Conservation (phyloP, 1,140 invertebrate species). For the Eriosoma lanigerum region DNA sequence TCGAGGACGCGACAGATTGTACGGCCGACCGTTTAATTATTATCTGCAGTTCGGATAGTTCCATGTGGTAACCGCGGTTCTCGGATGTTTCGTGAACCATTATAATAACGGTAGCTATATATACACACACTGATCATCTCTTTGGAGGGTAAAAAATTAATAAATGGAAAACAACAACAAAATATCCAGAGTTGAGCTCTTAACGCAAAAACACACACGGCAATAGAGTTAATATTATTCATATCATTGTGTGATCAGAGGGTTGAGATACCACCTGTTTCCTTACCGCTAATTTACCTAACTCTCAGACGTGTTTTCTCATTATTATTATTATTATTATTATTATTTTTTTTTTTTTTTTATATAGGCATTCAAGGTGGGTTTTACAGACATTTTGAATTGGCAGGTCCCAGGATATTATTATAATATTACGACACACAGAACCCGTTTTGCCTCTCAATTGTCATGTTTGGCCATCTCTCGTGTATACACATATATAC, state of each 20-base stretch:
- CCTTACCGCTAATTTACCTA: constrained; percentile 47
- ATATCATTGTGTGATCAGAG: constrained; percentile 10
- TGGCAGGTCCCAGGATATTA: constrained; percentile 50
- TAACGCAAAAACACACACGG: constrained; percentile 23
- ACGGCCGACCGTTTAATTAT: constrained; percentile 17
- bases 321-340: not conserved
- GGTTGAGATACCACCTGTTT: constrained; percentile 45
- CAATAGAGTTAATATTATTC: constrained; percentile 38
- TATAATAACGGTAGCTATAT: constrained; percentile 9
- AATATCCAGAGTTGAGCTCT: constrained; percentile 36
- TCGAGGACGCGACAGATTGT: not conserved
- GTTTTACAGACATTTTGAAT: constrained; percentile 41
- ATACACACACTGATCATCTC: too few species aligned
- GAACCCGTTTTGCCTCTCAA: constrained; percentile 51
- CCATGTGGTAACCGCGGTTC: constrained; percentile 3
- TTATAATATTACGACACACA: constrained; percentile 49
- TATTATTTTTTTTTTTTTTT: constrained; percentile 6
- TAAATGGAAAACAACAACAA: not conserved
- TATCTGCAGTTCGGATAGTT: constrained; percentile 10
- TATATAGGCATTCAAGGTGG: not conserved
- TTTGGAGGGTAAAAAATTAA: not conserved
- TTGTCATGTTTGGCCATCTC: constrained; percentile 49
- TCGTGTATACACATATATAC: not conserved
- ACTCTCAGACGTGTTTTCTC: constrained; percentile 47
- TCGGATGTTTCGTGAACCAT: not conserved